These are phyloP conservation scores for Oreochromis aureus DNA, from an alignment of 2,113 vertebrate genomes.

Conservation along the genomic window DNA sequence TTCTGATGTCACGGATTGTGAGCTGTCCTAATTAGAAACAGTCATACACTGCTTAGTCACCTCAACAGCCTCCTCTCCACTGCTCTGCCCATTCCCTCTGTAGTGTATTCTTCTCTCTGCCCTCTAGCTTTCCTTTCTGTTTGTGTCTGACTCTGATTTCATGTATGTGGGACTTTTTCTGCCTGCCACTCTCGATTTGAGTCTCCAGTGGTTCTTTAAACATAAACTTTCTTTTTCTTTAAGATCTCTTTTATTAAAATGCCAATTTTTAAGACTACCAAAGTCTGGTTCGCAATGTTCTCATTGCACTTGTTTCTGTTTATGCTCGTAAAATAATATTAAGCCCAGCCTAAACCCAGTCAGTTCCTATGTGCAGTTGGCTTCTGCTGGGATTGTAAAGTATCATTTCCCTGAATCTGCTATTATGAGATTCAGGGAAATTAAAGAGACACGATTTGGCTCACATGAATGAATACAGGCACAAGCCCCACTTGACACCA, in stretches of 20 bases:
- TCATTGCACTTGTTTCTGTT: neutral
- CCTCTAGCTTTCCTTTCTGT: neutral
- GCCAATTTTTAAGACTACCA: neutral
- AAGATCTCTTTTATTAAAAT: neutral
- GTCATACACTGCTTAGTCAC: constrained; percentile 38
- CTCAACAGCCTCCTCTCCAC: neutral
- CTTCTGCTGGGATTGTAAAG: neutral
- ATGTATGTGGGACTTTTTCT: neutral
- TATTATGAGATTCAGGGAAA: neutral
- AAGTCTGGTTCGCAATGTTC: neutral
- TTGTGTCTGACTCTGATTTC: neutral
- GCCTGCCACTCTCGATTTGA: neutral
- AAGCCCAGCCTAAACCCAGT: neutral
- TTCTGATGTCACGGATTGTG: constrained; percentile 39
- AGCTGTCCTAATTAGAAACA: constrained; percentile 50
- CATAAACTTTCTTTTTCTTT: neutral
- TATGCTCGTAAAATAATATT: neutral
- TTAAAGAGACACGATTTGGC: neutral
- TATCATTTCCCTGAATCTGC: neutral
- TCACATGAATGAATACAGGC: neutral
- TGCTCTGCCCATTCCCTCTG: neutral
- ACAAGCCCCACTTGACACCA: neutral
- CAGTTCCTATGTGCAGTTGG: neutral
- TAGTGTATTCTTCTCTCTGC: neutral
- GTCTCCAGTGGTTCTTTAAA: neutral